Evolutionary conservation across 2,113 vertebrate genomes (phyloP).

Genomic region (Aldabrachelys gigantea): DNA sequence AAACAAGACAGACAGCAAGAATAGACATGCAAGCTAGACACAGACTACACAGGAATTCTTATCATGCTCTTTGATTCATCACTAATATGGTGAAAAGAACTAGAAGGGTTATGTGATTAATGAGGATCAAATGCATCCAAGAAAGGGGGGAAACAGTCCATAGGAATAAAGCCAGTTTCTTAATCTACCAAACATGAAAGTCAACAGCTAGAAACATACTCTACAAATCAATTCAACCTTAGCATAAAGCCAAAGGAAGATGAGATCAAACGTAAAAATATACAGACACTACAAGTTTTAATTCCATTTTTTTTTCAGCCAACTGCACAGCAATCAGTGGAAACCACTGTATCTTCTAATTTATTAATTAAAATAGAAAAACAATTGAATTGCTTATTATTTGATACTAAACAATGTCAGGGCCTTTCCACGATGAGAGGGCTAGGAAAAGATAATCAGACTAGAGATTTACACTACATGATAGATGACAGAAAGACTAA

Average conservation of each 20-base stretch:
- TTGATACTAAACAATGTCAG: not conserved
- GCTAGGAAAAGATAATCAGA: not conserved
- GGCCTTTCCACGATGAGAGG: not conserved
- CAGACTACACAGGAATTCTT: conserved; percentile 6
- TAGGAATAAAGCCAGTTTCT: not conserved
- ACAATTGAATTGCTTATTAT: not conserved
- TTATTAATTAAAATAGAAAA: not conserved
- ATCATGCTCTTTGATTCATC: conserved; percentile 32
- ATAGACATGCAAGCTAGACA: conserved; percentile 28
- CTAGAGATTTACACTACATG: not conserved
- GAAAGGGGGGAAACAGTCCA: not conserved
- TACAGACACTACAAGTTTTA: not conserved
- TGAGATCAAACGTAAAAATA: not conserved
- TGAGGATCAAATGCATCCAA: not conserved
- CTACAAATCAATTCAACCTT: not conserved
- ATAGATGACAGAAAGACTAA: not conserved
- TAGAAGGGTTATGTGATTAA: conserved; percentile 14
- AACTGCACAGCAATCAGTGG: not conserved
- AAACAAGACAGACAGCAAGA: conserved; percentile 44
- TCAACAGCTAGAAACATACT: conserved; percentile 31
- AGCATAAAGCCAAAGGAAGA: conserved; percentile 26
- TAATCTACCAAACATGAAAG: conserved; percentile 12
- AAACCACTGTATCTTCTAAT: not conserved
- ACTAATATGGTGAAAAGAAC: conserved; percentile 11
- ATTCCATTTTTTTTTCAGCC: not conserved